Evolutionary conservation across 2,888 invertebrate genomes (phyloP).

Genomic region (Drosophila anomelani): DNA sequence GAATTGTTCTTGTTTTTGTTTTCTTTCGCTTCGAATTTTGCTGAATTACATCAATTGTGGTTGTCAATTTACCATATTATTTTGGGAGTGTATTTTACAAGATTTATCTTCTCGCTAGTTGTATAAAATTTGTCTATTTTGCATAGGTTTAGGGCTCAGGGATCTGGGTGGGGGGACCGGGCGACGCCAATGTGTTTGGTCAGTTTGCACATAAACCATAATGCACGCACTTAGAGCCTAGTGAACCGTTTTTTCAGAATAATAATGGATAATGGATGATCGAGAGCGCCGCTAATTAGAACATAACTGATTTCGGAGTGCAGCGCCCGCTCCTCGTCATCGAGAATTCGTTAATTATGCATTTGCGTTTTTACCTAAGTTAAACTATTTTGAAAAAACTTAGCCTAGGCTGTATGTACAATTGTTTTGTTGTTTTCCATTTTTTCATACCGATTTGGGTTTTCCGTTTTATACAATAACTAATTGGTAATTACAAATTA

Average conservation of each 20-base stretch:
- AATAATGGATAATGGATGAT: slow-evolving; percentile 29
- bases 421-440: slow-evolving; percentile 31
- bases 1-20: slow-evolving; percentile 30
- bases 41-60: slow-evolving; percentile 39
- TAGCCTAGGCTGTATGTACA: slow-evolving; percentile 64
- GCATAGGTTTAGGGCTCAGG: not conserved
- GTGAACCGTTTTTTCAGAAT: slow-evolving; percentile 19
- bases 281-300: slow-evolving; percentile 52
- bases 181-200: slow-evolving; percentile 11
- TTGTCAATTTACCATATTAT: slow-evolving; percentile 30
- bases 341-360: slow-evolving; percentile 69
- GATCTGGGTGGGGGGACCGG: not conserved
- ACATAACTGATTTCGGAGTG: slow-evolving; percentile 46
- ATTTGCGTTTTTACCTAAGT: slow-evolving; percentile 66
- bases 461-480: slow-evolving; percentile 53
- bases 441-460: slow-evolving; percentile 25
- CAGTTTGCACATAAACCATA: slow-evolving; percentile 22
- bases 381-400: slow-evolving; percentile 64
- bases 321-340: slow-evolving; percentile 49
- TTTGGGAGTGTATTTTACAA: slow-evolving; percentile 32
- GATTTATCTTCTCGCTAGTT: slow-evolving; percentile 31
- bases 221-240: slow-evolving; percentile 27
- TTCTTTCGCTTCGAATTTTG: not conserved
- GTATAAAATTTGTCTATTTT: slow-evolving; percentile 46
- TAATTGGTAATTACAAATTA: slow-evolving; percentile 64